Conservation (phyloP, 2,797 vertebrate genomes). For the Hozukius guyotensis region DNA sequence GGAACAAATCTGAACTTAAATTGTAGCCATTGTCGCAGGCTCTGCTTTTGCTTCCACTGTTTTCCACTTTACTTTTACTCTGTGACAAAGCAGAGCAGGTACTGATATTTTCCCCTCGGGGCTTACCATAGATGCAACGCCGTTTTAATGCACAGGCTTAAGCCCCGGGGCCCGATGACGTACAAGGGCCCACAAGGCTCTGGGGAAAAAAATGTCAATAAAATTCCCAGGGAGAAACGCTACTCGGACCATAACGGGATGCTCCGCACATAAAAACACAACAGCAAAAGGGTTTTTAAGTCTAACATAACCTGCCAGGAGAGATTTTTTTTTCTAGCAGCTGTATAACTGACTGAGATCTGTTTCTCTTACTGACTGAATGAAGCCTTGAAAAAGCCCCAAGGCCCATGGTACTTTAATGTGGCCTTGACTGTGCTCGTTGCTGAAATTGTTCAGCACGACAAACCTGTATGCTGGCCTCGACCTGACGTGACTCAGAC, state of each 20-base stretch:
- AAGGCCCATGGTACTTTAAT: no score
- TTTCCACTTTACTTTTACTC: neutral
- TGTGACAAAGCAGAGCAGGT: neutral
- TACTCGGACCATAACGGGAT: neutral
- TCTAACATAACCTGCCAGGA: no score
- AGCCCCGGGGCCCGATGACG: no score
- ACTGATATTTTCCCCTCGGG: neutral
- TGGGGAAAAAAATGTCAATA: neutral
- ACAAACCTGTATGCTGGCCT: neutral
- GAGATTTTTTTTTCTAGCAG: neutral
- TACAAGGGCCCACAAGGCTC: no score
- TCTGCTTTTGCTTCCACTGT: neutral
- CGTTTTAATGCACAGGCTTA: no score
- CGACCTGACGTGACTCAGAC: neutral
- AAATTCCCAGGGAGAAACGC: neutral
- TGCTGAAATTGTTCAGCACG: neutral
- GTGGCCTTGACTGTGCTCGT: no score
- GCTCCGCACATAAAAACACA: neutral
- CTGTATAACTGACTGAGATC: neutral
- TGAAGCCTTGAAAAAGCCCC: no score
- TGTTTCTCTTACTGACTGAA: neutral
- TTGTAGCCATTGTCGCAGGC: neutral
- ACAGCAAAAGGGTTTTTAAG: neutral
- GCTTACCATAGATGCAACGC: no score
- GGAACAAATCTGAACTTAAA: neutral